Evolutionary conservation across 2,113 vertebrate species (phyloP).

Genomic region (Panthera uncia): DNA sequence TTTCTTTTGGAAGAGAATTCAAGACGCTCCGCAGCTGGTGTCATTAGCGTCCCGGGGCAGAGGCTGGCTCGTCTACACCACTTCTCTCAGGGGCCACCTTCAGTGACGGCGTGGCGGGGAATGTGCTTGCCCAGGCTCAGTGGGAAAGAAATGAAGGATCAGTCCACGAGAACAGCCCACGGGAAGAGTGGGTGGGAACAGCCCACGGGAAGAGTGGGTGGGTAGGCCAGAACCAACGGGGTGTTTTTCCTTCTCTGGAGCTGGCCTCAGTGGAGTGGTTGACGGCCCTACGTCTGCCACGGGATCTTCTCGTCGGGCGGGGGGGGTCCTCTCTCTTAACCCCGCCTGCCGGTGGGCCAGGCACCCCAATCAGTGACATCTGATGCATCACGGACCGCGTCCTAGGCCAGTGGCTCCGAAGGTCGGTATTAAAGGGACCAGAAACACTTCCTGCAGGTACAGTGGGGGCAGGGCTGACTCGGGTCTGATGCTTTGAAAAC

Average conservation of each 20-base stretch:
- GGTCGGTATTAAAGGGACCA: not conserved
- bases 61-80: not conserved
- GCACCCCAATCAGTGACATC: fast-evolving
- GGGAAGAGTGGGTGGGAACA: fast-evolving
- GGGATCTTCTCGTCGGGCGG: fast-evolving
- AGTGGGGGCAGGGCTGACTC: fast-evolving
- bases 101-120: fast-evolving
- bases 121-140: not conserved
- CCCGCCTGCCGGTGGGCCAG: not conserved
- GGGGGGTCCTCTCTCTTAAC: not conserved
- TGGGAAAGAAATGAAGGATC: not conserved
- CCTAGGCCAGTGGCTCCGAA: not conserved
- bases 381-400: fast-evolving
- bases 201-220: fast-evolving
- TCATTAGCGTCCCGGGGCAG: not conserved
- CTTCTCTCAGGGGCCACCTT: not conserved
- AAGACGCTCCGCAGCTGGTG: not conserved
- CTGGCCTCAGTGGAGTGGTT: fast-evolving
- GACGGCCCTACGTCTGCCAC: not conserved
- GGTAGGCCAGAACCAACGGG: fast-evolving
- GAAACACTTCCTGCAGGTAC: fast-evolving
- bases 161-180: fast-evolving
- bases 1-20: not conserved
- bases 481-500: not conserved
- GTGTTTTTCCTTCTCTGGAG: too few relatives aligned